Conservation (phyloP, 2,797 vertebrate genomes). For the Okamejei kenojei region DNA sequence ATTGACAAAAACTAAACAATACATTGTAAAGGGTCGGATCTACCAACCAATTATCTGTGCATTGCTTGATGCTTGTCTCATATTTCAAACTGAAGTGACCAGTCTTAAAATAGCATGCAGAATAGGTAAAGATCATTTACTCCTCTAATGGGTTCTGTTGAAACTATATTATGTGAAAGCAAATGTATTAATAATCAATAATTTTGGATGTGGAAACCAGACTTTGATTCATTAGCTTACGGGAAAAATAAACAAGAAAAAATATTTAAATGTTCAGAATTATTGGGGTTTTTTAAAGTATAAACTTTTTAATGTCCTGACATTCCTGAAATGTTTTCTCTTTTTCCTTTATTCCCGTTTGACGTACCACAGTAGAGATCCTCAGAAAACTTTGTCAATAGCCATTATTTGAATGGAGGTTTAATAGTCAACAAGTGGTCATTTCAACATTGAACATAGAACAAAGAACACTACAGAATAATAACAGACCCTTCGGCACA, state of each 20-base stretch:
- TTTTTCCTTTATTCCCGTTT: not conserved
- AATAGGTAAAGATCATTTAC: not conserved
- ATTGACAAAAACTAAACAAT: not conserved
- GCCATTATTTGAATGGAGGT: too few relatives aligned
- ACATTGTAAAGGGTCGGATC: not conserved
- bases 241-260: not conserved
- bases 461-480: too few relatives aligned
- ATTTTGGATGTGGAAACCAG: constrained; percentile 17
- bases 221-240: not conserved
- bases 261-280: too few relatives aligned
- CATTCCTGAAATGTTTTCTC: not conserved
- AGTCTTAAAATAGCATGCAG: not conserved
- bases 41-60: not conserved
- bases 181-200: not conserved
- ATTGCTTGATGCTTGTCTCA: not conserved
- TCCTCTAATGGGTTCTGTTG: not conserved
- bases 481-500: too few relatives aligned
- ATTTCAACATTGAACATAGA: not conserved
- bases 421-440: not conserved
- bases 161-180: not conserved
- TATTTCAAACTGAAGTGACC: not conserved
- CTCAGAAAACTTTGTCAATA: too few relatives aligned
- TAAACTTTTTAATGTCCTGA: not conserved
- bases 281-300: too few relatives aligned
- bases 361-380: too few relatives aligned